Conservation (phyloP, 2,888 invertebrate species). For the Metacarcinus magister region DNA sequence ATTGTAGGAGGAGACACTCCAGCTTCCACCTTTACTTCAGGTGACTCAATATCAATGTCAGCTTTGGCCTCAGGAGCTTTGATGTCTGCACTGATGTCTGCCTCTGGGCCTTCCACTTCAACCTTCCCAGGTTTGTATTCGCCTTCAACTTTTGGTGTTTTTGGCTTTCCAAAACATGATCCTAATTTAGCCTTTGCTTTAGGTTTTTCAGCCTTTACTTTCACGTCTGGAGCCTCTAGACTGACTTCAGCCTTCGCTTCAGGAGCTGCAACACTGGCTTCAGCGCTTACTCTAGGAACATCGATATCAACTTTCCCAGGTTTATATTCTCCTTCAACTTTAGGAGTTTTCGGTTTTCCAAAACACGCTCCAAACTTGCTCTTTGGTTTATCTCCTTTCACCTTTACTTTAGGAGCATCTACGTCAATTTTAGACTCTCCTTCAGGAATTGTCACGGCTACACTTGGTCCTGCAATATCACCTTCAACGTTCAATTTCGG, state of each 20-base stretch:
- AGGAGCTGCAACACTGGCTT: conserved; percentile 49
- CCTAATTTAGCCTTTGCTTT: conserved; percentile 71
- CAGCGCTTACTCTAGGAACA: conserved; percentile 56
- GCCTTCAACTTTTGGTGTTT: conserved; percentile 56
- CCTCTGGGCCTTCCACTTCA: conserved; percentile 58
- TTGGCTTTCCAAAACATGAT: conserved; percentile 75
- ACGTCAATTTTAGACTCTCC: conserved; percentile 57
- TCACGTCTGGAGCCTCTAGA: conserved; percentile 50
- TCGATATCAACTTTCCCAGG: conserved; percentile 67
- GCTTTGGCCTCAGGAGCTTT: not conserved
- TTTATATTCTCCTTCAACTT: conserved; percentile 72
- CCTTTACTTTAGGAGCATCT: conserved; percentile 66
- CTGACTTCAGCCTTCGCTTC: conserved; percentile 13
- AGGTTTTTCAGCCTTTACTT: conserved; percentile 64
- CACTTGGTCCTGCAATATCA: conserved; percentile 67
- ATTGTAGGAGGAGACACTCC: conserved; percentile 28
- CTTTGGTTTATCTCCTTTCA: conserved; percentile 69
- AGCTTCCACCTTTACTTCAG: conserved; percentile 55
- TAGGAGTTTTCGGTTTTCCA: conserved; percentile 65
- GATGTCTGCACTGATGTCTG: not conserved
- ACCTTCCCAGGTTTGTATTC: conserved; percentile 63
- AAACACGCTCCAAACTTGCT: conserved; percentile 67
- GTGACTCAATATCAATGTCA: conserved; percentile 52
- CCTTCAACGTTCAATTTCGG: conserved; percentile 67
- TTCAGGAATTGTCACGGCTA: conserved; percentile 54